Evolutionary conservation across 2,113 vertebrate genomes (phyloP).

Genomic region (Edolisoma coerulescens): DNA sequence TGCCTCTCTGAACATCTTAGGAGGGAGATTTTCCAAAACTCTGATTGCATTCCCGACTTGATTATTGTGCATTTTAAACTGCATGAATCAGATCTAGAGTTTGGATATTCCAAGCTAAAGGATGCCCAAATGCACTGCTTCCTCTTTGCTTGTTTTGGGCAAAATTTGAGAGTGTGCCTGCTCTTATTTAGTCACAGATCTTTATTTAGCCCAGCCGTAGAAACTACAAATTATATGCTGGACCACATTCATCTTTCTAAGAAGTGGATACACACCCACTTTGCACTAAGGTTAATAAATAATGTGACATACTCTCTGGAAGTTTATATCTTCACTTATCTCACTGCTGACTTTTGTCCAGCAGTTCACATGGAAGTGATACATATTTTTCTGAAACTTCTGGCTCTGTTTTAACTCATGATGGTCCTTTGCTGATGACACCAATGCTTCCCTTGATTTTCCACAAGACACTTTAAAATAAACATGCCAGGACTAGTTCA

Average conservation of each 20-base stretch:
- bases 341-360: background rate
- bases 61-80: background rate
- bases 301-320: background rate
- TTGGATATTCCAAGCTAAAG: background rate
- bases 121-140: background rate
- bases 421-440: background rate
- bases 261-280: background rate
- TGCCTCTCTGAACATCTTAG: background rate
- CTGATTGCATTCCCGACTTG: background rate
- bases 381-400: background rate
- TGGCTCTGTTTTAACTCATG: background rate
- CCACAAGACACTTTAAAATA: background rate
- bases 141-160: background rate
- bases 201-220: background rate
- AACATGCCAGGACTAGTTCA: background rate
- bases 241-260: background rate
- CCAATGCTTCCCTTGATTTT: background rate
- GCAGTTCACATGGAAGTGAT: background rate
- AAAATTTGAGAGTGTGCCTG: background rate
- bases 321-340: slow-evolving; percentile 4
- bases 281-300: background rate
- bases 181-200: background rate
- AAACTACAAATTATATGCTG: background rate
- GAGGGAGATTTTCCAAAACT: background rate
- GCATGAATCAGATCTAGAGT: background rate